Evolutionary conservation across 2,113 vertebrate species (phyloP).

Genomic region (Podarcis cretensis): DNA sequence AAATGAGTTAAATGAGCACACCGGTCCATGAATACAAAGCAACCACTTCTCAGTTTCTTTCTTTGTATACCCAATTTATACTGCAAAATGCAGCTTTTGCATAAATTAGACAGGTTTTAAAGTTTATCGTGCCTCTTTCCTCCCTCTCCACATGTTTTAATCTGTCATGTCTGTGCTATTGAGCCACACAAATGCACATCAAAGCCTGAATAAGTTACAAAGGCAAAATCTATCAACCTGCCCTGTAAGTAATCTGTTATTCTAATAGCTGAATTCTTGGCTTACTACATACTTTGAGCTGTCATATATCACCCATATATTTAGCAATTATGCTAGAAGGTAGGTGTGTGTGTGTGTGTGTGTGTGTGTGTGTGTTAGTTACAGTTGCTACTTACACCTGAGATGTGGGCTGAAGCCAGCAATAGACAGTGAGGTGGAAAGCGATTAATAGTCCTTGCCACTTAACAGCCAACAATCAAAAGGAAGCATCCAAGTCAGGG

Average conservation of each 20-base stretch:
- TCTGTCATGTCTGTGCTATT: background rate
- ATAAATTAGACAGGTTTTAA: background rate
- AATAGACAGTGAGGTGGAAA: background rate
- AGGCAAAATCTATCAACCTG: constrained; percentile 3
- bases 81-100: background rate
- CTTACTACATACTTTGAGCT: background rate
- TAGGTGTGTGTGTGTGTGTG: background rate
- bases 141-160: constrained; percentile 9
- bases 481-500: background rate
- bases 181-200: background rate
- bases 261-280: background rate
- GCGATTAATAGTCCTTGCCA: background rate
- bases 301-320: background rate
- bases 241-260: background rate
- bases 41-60: background rate
- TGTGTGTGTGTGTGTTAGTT: too few species aligned
- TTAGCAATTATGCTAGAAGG: background rate
- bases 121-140: background rate
- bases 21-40: background rate
- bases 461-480: background rate
- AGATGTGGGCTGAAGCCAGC: background rate
- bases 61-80: background rate
- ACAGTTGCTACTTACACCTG: background rate
- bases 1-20: constrained; percentile 12
- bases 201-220: background rate